Evolutionary conservation across 1,140 invertebrate species (phyloP), one percentile per base, ranked within the genome.

Genomic region (Aporrectodea caliginosa): DNA sequence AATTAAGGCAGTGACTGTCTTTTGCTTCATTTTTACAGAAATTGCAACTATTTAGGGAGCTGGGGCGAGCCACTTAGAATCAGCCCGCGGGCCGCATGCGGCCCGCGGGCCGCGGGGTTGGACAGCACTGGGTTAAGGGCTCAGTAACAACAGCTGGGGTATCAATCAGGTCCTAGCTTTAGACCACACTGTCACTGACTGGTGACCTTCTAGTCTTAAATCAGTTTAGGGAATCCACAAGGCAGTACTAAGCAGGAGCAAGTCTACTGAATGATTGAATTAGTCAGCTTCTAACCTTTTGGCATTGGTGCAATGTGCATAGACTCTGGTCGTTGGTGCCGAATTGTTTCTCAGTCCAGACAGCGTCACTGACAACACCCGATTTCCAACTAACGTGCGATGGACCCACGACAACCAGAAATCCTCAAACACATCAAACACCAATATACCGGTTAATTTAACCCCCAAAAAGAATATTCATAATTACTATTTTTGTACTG

Each of bases 231-330:
- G 6, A 58, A 58, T 12, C 6, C 43, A 6, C 6, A 22, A 12
- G 22, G 43, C 43, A 58, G 43, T 58, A 12, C 43, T 58, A 22
- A 58, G 22, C 43, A 58, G 22, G 22, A 12, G 43, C 6, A 58
- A 58, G 22, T 12, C 43, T 12, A 12, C 22, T 6, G 22, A 12
- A 58, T 58, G 43, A n/a, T n/a, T n/a, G n/a, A n/a, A n/a, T n/a
- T n/a, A n/a, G n/a, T n/a, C n/a, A n/a, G n/a, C n/a, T n/a, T 22
- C 43, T 58, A 12, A 22, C 43, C 43, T 58, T 22, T 58, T 79
- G 35, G 71, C 1, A 2, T 73, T 79, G 31, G 78, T 79, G 31
- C 78, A 79, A 27, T 79, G 78, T 1, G 73, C 69, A 68, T 79
- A 79, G 27, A 79, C 34, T 73, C 78, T 72, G n/a, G 73, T 68